Evolutionary conservation across 1,140 invertebrate genomes (phyloP), one percentile per base, ranked within the genome.

Genomic region (Achatina immaculata): DNA sequence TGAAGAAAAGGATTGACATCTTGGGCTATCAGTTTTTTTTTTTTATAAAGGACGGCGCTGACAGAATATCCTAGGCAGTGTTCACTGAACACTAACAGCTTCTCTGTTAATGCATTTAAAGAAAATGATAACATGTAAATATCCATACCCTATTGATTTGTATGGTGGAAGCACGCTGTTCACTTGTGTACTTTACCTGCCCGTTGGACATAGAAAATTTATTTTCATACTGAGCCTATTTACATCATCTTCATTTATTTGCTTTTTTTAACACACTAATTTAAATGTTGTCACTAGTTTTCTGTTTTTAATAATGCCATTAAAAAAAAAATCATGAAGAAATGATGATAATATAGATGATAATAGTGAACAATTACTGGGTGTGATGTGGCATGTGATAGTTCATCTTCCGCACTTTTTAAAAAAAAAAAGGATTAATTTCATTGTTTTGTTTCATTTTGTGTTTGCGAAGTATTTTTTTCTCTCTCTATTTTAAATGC

Each of bases 381-480:
- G 55, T 42, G 74, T 77, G 51, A 77, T 77, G 74, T 62, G 74
- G 16, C 40, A 55, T 77, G 74, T 77, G 74, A 77, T 77, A 77
- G 74, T 42, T 65, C 55, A 62, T 77, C 48, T 77, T 77, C 48
- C 36, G 45, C 74, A 58, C 74, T 77, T 77, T 65, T 77, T 40
- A 62, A 31, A 40, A 16, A 36, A 38, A 34, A 34, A 68, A 3
- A 74, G n/a, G n/a, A 62, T 62, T 62, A 19, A 42, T 48, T 74
- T 21, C 31, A 51, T 74, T 48, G 2, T 3, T 51, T 48, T 34
- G 31, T n/a, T 48, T 74, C 72, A n/a, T 73, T 40, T 42, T 36
- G 14, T 19, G 24, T 42, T 40, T 71, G 42, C 45, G 24, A 21
- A 28, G 40, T 74, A 21, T 11, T 51, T 21, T 74, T 36, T 43